phyloP scores from a whole-genome alignment of 1,140 invertebrate species.

The Globodera ellingtonae region DNA sequence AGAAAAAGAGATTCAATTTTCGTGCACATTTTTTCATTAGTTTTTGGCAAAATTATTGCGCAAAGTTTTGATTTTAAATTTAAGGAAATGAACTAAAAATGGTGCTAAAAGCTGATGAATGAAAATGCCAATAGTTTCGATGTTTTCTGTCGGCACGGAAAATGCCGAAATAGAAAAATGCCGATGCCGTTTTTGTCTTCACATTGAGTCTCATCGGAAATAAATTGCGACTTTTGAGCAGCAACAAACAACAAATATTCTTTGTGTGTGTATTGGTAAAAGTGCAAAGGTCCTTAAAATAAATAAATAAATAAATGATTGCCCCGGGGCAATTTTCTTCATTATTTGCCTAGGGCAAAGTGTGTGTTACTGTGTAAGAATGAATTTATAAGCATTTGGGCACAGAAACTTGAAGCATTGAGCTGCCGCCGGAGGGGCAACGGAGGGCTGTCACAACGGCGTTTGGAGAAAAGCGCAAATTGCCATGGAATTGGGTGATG shows the following conservation, averaged over 20 bases:
- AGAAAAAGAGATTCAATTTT: too few species aligned
- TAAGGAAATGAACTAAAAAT: too few species aligned
- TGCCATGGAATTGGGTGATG: slow-evolving; percentile 31
- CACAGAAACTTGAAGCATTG: slow-evolving; percentile 2
- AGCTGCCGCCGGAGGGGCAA: slow-evolving; percentile 8
- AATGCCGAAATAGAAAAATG: background rate
- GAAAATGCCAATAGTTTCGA: background rate
- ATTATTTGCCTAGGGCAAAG: slow-evolving; percentile 9
- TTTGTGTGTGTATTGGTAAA: too few species aligned
- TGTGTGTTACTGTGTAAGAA: background rate
- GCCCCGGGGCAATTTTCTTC: background rate
- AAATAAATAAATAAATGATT: background rate
- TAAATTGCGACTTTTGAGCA: too few species aligned
- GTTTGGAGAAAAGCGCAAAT: slow-evolving; percentile 27
- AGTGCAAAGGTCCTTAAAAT: background rate
- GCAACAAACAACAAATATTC: too few species aligned
- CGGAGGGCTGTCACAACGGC: background rate
- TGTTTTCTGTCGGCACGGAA: background rate
- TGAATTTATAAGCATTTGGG: slow-evolving; percentile 18
- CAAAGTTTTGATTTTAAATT: too few species aligned
- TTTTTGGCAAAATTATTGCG: too few species aligned
- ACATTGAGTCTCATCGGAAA: too few species aligned
- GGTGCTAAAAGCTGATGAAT: too few species aligned
- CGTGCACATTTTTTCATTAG: too few species aligned
- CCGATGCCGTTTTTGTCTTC: too few species aligned